Conservation (phyloP, 1,140 invertebrate species). For the Bombus pyrosoma region DNA sequence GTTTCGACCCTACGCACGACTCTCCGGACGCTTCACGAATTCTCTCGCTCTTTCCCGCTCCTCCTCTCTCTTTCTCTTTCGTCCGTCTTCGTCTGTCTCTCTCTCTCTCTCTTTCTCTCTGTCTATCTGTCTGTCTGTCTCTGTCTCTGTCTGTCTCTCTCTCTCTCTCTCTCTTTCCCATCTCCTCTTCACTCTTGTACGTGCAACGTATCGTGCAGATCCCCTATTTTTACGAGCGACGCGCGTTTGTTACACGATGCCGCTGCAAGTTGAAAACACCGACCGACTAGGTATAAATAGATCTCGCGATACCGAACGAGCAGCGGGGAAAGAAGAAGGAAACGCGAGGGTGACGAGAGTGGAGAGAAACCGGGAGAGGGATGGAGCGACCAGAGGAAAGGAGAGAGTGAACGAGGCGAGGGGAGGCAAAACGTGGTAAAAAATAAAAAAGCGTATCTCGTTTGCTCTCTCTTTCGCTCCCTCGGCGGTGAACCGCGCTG, state of each 20-base stretch:
- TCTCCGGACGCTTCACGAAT: conserved; percentile 33
- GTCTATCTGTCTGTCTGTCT: background rate
- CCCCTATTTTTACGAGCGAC: conserved; percentile 67
- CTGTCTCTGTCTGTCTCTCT: background rate
- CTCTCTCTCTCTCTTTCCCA: background rate
- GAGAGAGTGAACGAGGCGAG: background rate
- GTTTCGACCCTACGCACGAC: conserved; percentile 40
- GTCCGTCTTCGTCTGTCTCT: background rate
- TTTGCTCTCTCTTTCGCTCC: background rate
- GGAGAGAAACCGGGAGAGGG: background rate
- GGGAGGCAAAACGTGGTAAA: conserved; percentile 16
- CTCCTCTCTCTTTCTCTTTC: background rate
- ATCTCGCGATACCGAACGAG: conserved; percentile 51
- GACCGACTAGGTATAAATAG: conserved; percentile 68
- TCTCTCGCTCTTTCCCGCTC: conserved; percentile 12
- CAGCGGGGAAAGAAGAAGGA: conserved; percentile 20
- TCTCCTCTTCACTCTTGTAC: background rate
- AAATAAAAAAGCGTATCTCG: conserved; percentile 42
- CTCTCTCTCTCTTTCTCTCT: background rate
- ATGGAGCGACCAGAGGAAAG: background rate
- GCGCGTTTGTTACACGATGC: conserved; percentile 65
- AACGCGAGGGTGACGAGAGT: conserved; percentile 35
- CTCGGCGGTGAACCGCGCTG: too few relatives aligned
- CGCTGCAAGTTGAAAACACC: conserved; percentile 68
- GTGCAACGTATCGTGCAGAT: conserved; percentile 45